Base-by-base conservation (phyloP, 1,140 invertebrate species). In the Cheumatopsyche charites region DNA sequence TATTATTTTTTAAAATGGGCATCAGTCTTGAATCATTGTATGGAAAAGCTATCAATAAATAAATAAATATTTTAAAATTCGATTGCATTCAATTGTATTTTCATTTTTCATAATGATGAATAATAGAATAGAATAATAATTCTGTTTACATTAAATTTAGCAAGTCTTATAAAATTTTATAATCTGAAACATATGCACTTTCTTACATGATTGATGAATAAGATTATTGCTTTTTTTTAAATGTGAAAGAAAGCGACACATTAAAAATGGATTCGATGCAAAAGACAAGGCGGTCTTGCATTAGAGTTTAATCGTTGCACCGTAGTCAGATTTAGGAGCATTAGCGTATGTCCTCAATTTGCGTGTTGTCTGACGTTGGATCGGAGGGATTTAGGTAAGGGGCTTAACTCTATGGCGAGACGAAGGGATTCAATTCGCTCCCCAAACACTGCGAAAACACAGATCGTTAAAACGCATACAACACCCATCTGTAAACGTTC, bases 301-400 rank as follows among this genome's bases (percentile, higher is more conserved):
- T 73, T 67, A 67, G 41, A 66, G 68, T 63, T 63, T 73, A 73
- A 73, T 73, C 72, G 72, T 52, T 43, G 23, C 26, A 25, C 49
- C 25, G 21, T 36, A 36, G 25, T 29, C 62, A 21, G 58, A 68
- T 68, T 68, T 63, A 68, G 11, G 29, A 52, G 68, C 19, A 73
- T 73, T 73, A 73, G 72, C 67, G 70, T 73, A 70, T 62, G 67
- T 73, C 72, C 67, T 70, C 72, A 73, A 73, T 73, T 73, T 73
- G 72, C 72, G 26, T 73, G 72, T 73, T 73, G 67, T 70, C 72
- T 70, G 62, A 73, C 66, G 71, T 58, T 25, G 62, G 72, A 73
- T 73, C 68, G 66, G 58, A 42, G 49, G 68, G 72, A 68, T 73
- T 66, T 73, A 47, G 25, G 43, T 62, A 62, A 49, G 67, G 49